Base-by-base conservation (phyloP, 2,888 invertebrate species). In the Opisthograptis luteolata region DNA sequence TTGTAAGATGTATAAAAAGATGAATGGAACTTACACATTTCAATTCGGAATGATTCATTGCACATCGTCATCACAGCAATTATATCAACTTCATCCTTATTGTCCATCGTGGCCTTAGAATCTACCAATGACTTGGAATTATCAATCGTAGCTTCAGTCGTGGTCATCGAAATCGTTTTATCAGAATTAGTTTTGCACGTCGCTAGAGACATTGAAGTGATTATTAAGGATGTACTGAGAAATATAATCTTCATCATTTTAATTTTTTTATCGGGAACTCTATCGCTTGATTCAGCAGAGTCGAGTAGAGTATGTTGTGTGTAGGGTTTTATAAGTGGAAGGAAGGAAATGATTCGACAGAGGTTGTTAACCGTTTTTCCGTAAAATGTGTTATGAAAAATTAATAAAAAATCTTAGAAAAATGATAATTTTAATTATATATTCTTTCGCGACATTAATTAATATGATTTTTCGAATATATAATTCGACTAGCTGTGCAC, bases 11-110 rank as follows among this genome's bases (percentile, higher is more conserved):
- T n/a, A n/a, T n/a, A n/a, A n/a, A n/a, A n/a, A n/a, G n/a, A n/a
- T n/a, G n/a, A n/a, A 8, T 9, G 2, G 8, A 28, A 56, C 85
- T 85, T 76, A 93, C 93, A 78, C 73, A 84, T 84, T 46, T 92
- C 86, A 43, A 89, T 89, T 5, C 86, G 79, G 62, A 91, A 93
- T 14, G 91, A 91, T 0, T 92, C 82, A 63, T 93, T 93, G 53
- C 93, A 93, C 2, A 73, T 66, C 2, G 68, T 73, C 81, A 91
- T 84, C 4, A 89, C 68, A 0, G 69, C 72, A 27, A 79, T 67
- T 2, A 91, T 59, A 63, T 92, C 83, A 8, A 87, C 51, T 22
- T 67, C 66, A 13, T 44, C 31, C 46, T 7, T 1, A 4, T 46
- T 32, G 8, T 46, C 35, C 9, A 6, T 44, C 58, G 34, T 53